A percentile compares a stretch with the other conserved stretches of the same genome.
Evolutionary conservation across 2,888 invertebrate species (phyloP).

Genomic region (Pammene fasciana): DNA sequence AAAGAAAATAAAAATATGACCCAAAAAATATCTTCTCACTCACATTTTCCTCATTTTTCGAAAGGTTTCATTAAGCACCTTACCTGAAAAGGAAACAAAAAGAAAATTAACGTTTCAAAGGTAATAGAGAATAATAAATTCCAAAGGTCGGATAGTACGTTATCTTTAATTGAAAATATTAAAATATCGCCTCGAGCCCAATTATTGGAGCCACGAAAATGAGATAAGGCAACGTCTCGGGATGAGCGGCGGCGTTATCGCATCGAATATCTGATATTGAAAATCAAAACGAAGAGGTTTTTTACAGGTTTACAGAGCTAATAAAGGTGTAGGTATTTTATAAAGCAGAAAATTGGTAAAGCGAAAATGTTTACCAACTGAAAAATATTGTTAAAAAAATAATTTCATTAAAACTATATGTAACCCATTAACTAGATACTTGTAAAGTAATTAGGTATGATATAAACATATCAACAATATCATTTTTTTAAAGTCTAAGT

Average conservation of each 20-base stretch:
- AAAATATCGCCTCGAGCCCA: conserved; percentile 45
- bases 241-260: conserved; percentile 15
- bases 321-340: too few species aligned
- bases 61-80: conserved; percentile 18
- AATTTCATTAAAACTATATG: too few species aligned
- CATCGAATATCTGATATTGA: not conserved
- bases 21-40: not conserved
- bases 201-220: conserved; percentile 43
- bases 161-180: conserved; percentile 43
- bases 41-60: not conserved
- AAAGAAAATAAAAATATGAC: conserved; percentile 1
- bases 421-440: too few species aligned
- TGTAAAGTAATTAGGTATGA: too few species aligned
- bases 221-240: conserved; percentile 25
- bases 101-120: conserved; percentile 22
- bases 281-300: not conserved
- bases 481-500: too few species aligned
- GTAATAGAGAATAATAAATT: conserved; percentile 30
- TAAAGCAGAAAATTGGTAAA: too few species aligned
- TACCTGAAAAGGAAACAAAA: conserved; percentile 31
- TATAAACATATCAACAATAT: too few species aligned
- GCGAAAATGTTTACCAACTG: too few species aligned
- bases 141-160: conserved; percentile 26
- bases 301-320: too few species aligned
- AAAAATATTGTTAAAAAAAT: too few species aligned